Conservation (phyloP, 2,797 vertebrate species). For the Neoniphon sammara region DNA sequence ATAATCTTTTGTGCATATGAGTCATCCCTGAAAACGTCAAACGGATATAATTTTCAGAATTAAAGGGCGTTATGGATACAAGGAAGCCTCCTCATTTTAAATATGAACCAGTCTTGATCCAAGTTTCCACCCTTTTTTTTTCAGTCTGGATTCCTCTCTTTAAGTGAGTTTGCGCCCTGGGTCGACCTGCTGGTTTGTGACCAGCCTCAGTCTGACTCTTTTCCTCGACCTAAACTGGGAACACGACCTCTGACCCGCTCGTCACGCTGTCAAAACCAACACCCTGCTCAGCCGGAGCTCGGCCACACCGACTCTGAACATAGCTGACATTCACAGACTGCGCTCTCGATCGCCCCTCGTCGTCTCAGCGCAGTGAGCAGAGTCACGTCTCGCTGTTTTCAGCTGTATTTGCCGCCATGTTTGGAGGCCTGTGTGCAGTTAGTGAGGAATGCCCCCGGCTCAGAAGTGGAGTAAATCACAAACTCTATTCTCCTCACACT, state of each 20-base stretch:
- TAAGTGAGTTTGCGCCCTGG: slow-evolving; percentile 43
- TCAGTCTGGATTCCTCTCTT: slow-evolving; percentile 53
- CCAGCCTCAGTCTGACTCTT: slow-evolving; percentile 52
- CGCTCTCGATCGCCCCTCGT: slow-evolving; percentile 26
- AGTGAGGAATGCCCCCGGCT: slow-evolving; percentile 58
- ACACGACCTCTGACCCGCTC: slow-evolving; percentile 69
- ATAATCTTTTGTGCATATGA: no score
- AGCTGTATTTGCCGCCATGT: slow-evolving; percentile 49
- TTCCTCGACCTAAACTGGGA: slow-evolving; percentile 66
- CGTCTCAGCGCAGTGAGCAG: slow-evolving; percentile 5
- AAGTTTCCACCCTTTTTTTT: slow-evolving; percentile 47
- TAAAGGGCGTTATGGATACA: slow-evolving; percentile 21
- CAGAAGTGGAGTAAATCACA: slow-evolving; percentile 67
- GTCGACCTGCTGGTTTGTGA: slow-evolving; percentile 60
- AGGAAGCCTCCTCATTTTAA: neutral
- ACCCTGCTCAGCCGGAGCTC: slow-evolving; percentile 65
- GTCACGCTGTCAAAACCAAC: slow-evolving; percentile 72
- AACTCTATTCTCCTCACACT: slow-evolving; percentile 31
- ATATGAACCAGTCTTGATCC: slow-evolving; percentile 13
- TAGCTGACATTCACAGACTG: slow-evolving; percentile 34
- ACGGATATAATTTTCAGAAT: slow-evolving; percentile 20
- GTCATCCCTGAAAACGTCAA: slow-evolving; percentile 11
- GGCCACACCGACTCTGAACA: slow-evolving; percentile 57
- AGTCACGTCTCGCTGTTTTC: slow-evolving; percentile 42
- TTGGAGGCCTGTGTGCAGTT: slow-evolving; percentile 61